Base-by-base conservation (phyloP, 2,888 invertebrate genomes). In the Mythimna loreyi region DNA sequence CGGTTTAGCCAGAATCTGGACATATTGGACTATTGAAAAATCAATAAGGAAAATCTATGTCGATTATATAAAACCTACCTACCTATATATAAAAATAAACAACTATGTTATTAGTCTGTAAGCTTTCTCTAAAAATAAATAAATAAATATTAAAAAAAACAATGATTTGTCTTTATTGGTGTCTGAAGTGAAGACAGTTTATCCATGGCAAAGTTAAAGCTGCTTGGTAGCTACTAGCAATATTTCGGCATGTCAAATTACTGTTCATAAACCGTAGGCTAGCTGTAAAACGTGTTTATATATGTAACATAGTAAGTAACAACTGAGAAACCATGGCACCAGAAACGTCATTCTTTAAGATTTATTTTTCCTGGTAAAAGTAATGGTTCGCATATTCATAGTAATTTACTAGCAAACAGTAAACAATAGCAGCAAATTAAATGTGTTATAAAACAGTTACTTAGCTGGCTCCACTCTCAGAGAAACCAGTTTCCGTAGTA, bases 401-500 rank as follows among this genome's bases (percentile, higher is more conserved):
- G 45, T 52, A 52, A 58, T 65, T 75, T 52, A 65, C 45, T 36
- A 59, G 58, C 43, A 55, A 77, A 81, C 43, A 59, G 58, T 33
- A 55, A 75, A 81, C 79, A 79, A 84, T 79, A 79, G 74, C 53
- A 78, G 61, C 72, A 75, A 79, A 82, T 74, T 82, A 75, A 69
- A 80, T 78, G 71, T 73, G 62, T 60, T 73, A 69, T 80, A 75
- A 64, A 83, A 85, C 85, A 83, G 83, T 85, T n/a, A n/a, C n/a
- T n/a, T 85, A 83, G 69, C 11, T 75, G 67, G 58, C 62, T 76
- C 63, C 53, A 71, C 75, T 73, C 66, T 75, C 67, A 78, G 75
- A 78, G 80, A 83, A 84, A 84, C 84, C 72, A 67, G 83, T 84
- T 77, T 75, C 77, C 77, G 81, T 78, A 76, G 85, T 77, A 59